These are phyloP conservation scores for Microplitis deprimator DNA, from an alignment of 2,888 invertebrate genomes.

Conservation along the genomic window DNA sequence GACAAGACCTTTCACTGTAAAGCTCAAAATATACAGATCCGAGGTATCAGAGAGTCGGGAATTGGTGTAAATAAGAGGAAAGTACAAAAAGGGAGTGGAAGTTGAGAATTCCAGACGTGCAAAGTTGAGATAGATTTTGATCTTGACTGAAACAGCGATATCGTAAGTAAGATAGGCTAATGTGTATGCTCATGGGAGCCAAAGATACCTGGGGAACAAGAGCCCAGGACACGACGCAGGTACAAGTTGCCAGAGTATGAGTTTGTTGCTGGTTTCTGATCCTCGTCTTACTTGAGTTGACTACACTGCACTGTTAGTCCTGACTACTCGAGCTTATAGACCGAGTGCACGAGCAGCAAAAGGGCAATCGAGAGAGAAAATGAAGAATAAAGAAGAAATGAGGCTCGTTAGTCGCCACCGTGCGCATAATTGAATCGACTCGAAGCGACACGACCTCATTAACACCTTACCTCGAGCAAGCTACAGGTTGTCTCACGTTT, in stretches of 20 bases:
- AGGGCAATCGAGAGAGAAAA: constrained; percentile 58
- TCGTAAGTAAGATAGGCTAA: constrained; percentile 43
- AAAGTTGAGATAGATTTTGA: constrained; percentile 36
- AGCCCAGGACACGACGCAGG: constrained; percentile 29
- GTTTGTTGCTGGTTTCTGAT: constrained; percentile 54
- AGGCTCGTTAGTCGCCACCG: constrained; percentile 68
- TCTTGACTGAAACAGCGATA: constrained; percentile 39
- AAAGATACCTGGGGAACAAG: constrained; percentile 41
- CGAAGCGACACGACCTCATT: constrained; percentile 71
- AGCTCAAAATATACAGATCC: not conserved
- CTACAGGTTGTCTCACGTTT: constrained; percentile 69
- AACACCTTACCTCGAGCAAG: constrained; percentile 68
- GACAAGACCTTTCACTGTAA: not conserved
- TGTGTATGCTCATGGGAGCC: constrained; percentile 35
- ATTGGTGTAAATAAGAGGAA: constrained; percentile 11
- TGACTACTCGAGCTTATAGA: too few relatives aligned
- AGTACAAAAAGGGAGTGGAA: constrained; percentile 8
- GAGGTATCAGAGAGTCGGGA: not conserved
- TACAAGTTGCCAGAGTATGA: constrained; percentile 51
- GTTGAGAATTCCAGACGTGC: constrained; percentile 35
- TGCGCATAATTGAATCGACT: constrained; percentile 70
- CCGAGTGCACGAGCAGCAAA: constrained; percentile 54
- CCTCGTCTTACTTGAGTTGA: constrained; percentile 48
- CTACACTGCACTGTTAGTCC: not conserved
- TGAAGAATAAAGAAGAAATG: constrained; percentile 25